Conservation (phyloP, 2,113 vertebrate genomes). For the Pipa parva region DNA sequence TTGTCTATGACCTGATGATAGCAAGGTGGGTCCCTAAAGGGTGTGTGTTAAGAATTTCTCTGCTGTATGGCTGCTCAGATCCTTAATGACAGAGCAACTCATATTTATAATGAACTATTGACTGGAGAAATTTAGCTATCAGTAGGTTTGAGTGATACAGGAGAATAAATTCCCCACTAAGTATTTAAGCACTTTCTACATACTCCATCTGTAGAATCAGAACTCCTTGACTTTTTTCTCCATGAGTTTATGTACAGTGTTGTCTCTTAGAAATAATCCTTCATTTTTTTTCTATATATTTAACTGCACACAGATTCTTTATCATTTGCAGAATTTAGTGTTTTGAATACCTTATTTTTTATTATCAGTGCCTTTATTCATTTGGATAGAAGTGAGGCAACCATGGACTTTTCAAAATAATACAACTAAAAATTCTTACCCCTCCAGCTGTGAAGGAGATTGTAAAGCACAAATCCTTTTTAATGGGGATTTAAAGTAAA, state of each 20-base stretch:
- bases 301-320: constrained; percentile 15
- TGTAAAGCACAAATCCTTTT: no score
- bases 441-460: neutral
- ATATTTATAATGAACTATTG: no score
- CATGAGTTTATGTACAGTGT: constrained; percentile 19
- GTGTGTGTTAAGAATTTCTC: no score
- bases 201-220: constrained; percentile 2
- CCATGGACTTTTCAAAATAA: neutral
- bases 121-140: no score
- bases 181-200: constrained; percentile 12
- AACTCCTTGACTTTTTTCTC: neutral
- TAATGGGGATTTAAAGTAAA: no score
- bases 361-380: constrained; percentile 35
- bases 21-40: no score
- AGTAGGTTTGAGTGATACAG: neutral
- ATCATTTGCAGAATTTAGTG: neutral
- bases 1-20: no score
- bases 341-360: constrained; percentile 13
- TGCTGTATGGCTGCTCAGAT: no score
- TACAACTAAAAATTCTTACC: no score
- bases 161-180: neutral
- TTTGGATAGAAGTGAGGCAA: neutral
- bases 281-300: constrained; percentile 19
- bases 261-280: constrained; percentile 3
- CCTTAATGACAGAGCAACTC: no score